Conservation (phyloP, 53 echinoderm and acorn worm species). For the Holothuria leucospilota region DNA sequence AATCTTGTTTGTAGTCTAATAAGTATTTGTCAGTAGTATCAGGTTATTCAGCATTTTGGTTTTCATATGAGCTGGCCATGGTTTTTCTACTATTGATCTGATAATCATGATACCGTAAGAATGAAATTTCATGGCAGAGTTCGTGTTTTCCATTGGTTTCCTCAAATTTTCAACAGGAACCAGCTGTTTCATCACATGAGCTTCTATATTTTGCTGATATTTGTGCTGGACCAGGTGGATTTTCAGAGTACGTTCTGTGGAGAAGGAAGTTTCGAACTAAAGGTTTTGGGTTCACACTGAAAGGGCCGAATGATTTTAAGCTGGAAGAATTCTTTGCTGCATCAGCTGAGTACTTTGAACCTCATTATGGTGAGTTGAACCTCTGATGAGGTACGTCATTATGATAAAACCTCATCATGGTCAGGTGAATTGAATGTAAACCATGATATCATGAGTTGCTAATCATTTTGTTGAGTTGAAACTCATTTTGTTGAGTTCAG, state of each 20-base stretch:
- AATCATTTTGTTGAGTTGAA: no score
- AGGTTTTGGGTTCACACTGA: slow-evolving; percentile 94
- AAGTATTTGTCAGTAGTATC: no score
- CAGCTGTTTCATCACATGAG: slow-evolving; percentile 75
- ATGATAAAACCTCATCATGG: neutral
- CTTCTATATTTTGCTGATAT: slow-evolving; percentile 93
- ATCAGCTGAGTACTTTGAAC: slow-evolving; percentile 96
- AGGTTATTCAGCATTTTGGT: no score
- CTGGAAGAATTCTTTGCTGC: slow-evolving; percentile 97
- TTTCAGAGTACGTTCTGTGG: slow-evolving; percentile 96
- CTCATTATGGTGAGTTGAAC: slow-evolving; percentile 82
- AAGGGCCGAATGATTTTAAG: slow-evolving; percentile 96
- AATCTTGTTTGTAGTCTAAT: no score
- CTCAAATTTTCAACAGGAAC: slow-evolving; percentile 48
- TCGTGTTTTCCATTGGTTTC: no score
- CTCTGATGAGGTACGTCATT: neutral
- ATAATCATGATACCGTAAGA: no score
- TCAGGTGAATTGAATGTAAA: neutral
- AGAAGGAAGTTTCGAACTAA: slow-evolving; percentile 80
- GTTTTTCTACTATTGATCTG: no score
- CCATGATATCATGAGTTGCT: no score
- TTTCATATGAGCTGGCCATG: no score
- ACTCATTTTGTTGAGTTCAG: no score
- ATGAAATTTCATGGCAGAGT: no score
- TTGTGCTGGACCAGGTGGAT: slow-evolving; percentile 97